A percentile compares a stretch with the other conserved stretches of the same genome.
These are phyloP conservation scores for Chirona hameri DNA, from an alignment of 2,888 invertebrate genomes.

Conservation along the genomic window DNA sequence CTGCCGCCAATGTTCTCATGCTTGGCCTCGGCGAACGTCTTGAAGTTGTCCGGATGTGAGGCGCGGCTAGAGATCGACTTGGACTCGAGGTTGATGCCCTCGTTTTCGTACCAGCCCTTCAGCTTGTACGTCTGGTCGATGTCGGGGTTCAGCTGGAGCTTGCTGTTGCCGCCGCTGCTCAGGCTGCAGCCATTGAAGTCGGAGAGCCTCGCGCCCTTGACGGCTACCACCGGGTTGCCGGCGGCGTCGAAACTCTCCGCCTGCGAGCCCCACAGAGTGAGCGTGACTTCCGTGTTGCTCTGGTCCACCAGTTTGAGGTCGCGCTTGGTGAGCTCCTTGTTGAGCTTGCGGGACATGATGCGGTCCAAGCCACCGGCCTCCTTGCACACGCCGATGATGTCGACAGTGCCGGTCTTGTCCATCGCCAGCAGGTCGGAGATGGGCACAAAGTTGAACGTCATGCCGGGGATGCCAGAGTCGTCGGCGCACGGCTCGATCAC, in stretches of 20 bases:
- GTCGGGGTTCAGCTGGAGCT: slow-evolving; percentile 79
- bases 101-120: slow-evolving; percentile 86
- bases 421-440: slow-evolving; percentile 68
- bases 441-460: slow-evolving; percentile 71
- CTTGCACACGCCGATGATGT: slow-evolving; percentile 86
- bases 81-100: slow-evolving; percentile 60
- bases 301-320: slow-evolving; percentile 84
- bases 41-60: slow-evolving; percentile 53
- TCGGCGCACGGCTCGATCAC: slow-evolving; percentile 54
- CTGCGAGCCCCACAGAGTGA: slow-evolving; percentile 88
- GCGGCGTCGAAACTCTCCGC: slow-evolving; percentile 78
- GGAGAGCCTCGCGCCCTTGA: slow-evolving; percentile 76
- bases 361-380: slow-evolving; percentile 64
- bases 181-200: slow-evolving; percentile 75
- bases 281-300: slow-evolving; percentile 66
- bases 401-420: slow-evolving; percentile 65
- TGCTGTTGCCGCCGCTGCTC: slow-evolving; percentile 10
- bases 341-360: slow-evolving; percentile 67
- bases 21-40: slow-evolving; percentile 71
- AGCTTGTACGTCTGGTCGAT: slow-evolving; percentile 77
- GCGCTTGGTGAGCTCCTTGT: slow-evolving; percentile 81
- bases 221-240: slow-evolving; percentile 73
- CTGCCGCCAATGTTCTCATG: slow-evolving; percentile 61
- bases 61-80: slow-evolving; percentile 47
- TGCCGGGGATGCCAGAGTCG: slow-evolving; percentile 65